Base-by-base conservation (phyloP, 2,113 vertebrate genomes). In the Scolopax mira region DNA sequence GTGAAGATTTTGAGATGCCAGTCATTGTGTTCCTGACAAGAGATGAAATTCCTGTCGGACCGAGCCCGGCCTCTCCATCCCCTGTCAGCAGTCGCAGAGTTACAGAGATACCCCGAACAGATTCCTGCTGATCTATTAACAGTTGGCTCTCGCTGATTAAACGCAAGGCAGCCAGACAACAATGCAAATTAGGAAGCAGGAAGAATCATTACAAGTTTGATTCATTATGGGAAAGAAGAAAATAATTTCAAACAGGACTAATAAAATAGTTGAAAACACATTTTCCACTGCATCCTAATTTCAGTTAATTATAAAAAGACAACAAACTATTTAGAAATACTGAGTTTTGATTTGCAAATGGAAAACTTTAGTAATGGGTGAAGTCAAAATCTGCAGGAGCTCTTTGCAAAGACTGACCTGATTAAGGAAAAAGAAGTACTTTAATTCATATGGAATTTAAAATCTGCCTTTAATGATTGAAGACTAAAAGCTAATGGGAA, bases 1-100 rank as follows among this genome's bases (percentile, higher is more conserved):
- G 89, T 86, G 65, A 88, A 88, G 92, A 42, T 79, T 84, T 89
- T 52, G 64, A 87, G 85, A 96, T 93, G 96, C 88, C 96, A 97
- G 57, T 88, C 95, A 96, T 57, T 33, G 64, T 11, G 39, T 52
- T 84, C 86, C 81, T 95, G 55, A 93, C 78, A 90, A 79, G 96
- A 54, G 83, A 75, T 77, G 55, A 83, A 94, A 75, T 58, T 82
- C 77, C 79, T 77, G 83, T 31, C 27, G 42, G 89, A 80, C 62
- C 10, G 66, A 90, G 17, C 74, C 82, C 46, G 25, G 86, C 80
- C 60, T 90, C 88, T 75, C 91, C 42, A 80, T 8, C 33, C 10
- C 33, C 90, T 74, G 49, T 31, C 84, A 90, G 86, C 71, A 35
- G 49, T 41, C n/a, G 6, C 85, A 61, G 39, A 2, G 27, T 35